Conservation (phyloP, 2,113 vertebrate genomes). For the Harpagus bidentatus region DNA sequence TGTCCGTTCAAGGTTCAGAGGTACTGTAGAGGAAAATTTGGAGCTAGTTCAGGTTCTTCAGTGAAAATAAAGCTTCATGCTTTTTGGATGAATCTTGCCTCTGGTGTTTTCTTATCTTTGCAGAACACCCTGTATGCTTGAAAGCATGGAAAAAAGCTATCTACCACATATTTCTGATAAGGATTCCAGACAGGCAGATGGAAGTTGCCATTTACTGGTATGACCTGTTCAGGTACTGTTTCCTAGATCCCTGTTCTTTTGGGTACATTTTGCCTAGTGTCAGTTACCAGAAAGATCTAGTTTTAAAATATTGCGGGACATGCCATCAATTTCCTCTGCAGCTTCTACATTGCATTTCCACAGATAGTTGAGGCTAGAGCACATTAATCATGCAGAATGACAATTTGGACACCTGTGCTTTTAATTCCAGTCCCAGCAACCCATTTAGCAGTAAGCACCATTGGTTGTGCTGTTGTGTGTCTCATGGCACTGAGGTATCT, state of each 20-base stretch:
- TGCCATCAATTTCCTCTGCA: background rate
- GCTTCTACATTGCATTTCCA: background rate
- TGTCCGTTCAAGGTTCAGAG: background rate
- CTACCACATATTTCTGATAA: background rate
- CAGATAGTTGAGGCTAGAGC: background rate
- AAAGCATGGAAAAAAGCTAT: background rate
- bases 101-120: background rate
- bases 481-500: background rate
- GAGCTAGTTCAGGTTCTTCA: background rate
- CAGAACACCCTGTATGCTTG: background rate
- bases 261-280: background rate
- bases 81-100: background rate
- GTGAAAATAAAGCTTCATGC: background rate
- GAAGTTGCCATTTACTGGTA: background rate
- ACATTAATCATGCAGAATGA: background rate
- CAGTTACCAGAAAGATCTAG: background rate
- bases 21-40: background rate
- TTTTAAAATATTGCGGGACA: background rate
- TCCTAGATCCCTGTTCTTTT: background rate
- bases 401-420: background rate
- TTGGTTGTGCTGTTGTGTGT: background rate
- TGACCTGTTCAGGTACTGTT: background rate
- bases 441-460: background rate
- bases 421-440: background rate
- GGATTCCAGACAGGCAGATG: background rate